Conservation (phyloP, 2,797 vertebrate species). For the Pseudopleuronectes americanus region DNA sequence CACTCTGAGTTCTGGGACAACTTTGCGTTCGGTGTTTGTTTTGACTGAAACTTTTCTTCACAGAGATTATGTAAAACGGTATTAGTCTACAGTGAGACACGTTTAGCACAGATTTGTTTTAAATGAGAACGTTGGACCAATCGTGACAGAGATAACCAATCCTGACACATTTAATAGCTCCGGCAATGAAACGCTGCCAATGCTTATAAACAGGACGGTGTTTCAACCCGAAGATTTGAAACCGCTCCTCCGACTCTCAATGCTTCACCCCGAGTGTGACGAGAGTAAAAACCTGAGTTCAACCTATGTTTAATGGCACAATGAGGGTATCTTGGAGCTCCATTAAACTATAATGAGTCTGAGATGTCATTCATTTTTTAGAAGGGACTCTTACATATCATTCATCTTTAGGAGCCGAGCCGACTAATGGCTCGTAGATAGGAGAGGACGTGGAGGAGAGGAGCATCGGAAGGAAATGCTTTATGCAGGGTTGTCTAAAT, state of each 20-base stretch:
- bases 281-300: constrained; percentile 39
- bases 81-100: background rate
- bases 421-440: constrained; percentile 24
- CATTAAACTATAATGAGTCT: constrained; percentile 53
- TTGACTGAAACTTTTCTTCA: background rate
- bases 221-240: constrained; percentile 33
- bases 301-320: constrained; percentile 33
- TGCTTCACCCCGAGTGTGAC: constrained; percentile 18
- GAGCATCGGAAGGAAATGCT: constrained; percentile 31
- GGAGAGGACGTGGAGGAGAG: constrained; percentile 34
- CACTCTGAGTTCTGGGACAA: background rate
- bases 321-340: constrained; percentile 32
- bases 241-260: constrained; percentile 5
- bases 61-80: background rate
- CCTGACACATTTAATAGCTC: constrained; percentile 27
- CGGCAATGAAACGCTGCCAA: constrained; percentile 31
- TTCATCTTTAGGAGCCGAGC: constrained; percentile 40
- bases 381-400: constrained; percentile 46
- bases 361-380: constrained; percentile 57
- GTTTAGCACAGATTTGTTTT: constrained; percentile 34
- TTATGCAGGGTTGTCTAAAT: constrained; percentile 32
- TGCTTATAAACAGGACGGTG: constrained; percentile 23
- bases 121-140: background rate
- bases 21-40: background rate
- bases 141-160: constrained; percentile 33